These are phyloP conservation scores for Calidris pugnax DNA, from an alignment of 2,113 vertebrate genomes.

Conservation along the genomic window DNA sequence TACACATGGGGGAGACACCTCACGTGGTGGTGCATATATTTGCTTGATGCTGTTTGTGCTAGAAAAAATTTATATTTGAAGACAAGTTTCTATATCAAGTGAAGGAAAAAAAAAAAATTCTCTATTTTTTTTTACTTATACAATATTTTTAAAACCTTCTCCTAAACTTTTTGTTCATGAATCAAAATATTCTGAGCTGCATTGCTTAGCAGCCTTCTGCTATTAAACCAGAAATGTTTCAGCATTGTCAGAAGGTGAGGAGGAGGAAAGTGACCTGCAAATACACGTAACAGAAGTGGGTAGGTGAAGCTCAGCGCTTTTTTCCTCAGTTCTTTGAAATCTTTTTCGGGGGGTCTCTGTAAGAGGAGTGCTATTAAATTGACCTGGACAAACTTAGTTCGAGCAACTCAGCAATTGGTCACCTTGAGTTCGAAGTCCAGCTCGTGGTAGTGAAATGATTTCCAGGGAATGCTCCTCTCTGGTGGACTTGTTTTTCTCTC, in stretches of 20 bases:
- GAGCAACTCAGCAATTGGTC: not conserved
- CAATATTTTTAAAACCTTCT: not conserved
- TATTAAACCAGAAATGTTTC: not conserved
- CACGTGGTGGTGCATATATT: accelerated
- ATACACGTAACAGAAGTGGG: not conserved
- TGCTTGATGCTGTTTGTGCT: not conserved
- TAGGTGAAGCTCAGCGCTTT: not conserved
- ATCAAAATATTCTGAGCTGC: not conserved
- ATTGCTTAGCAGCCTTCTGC: not conserved
- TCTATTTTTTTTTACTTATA: not conserved
- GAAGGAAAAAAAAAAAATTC: not conserved
- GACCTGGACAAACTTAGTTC: not conserved
- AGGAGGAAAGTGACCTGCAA: not conserved
- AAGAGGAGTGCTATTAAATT: not conserved
- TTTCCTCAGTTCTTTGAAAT: not conserved
- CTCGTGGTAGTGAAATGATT: not conserved
- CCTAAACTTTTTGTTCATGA: not conserved
- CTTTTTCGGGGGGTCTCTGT: too few relatives aligned
- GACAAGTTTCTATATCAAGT: not conserved
- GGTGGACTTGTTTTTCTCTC: not conserved
- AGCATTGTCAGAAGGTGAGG: not conserved
- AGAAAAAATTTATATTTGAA: not conserved
- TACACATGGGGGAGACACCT: not conserved
- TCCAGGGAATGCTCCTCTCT: not conserved
- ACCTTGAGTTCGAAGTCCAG: not conserved